Percentiles rank a stretch among this genome's conserved stretches.
Evolutionary conservation across 2,113 vertebrate genomes (phyloP).

Genomic region (Chelonoidis abingdonii): DNA sequence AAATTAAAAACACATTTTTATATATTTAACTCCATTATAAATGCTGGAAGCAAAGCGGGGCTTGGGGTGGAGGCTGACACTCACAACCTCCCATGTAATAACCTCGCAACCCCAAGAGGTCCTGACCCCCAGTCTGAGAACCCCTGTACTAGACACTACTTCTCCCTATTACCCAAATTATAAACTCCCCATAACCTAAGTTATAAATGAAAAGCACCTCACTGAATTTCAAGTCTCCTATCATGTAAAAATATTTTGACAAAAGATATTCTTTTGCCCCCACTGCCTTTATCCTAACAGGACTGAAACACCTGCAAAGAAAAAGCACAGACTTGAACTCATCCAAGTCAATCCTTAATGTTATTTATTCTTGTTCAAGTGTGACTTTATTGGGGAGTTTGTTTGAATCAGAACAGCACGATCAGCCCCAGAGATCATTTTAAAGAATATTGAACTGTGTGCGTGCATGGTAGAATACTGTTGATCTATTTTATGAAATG

Average conservation of each 20-base stretch:
- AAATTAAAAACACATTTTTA: too few species aligned
- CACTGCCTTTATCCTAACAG: neutral
- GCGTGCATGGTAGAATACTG: constrained; percentile 1
- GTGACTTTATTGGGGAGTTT: neutral
- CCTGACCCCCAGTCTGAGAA: too few species aligned
- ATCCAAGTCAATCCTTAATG: neutral
- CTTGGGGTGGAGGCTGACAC: too few species aligned
- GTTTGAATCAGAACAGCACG: constrained; percentile 9
- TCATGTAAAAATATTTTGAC: rapidly evolving
- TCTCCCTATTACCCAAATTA: neutral
- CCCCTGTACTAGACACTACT: neutral
- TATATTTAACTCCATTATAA: too few species aligned
- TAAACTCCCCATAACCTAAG: neutral
- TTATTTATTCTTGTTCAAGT: neutral
- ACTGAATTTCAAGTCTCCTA: neutral
- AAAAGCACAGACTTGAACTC: neutral
- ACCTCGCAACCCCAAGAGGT: too few species aligned
- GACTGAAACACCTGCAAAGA: neutral
- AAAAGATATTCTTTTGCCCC: neutral
- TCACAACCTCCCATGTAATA: too few species aligned
- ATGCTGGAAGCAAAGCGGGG: too few species aligned
- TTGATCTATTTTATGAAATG: constrained; percentile 66
- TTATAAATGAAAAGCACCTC: neutral
- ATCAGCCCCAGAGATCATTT: neutral
- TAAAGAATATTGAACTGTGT: constrained; percentile 32